Conservation (phyloP, 2,888 invertebrate species). For the Mimas tiliae region DNA sequence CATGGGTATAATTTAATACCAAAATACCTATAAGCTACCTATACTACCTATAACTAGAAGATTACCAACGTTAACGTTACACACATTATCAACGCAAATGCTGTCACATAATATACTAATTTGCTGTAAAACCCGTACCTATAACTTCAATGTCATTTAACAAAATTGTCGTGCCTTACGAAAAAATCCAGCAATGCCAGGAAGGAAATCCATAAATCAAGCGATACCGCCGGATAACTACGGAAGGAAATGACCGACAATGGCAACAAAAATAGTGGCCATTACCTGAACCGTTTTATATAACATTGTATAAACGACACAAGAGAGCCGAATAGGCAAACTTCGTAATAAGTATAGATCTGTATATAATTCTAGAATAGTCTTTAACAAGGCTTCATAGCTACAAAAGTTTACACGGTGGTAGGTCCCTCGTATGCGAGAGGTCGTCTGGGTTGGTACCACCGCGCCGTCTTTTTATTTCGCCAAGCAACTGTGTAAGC, state of each 20-base stretch:
- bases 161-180: constrained; percentile 31
- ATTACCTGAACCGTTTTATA: constrained; percentile 16
- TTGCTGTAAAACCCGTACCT: constrained; percentile 6
- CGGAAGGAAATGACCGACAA: constrained; percentile 55
- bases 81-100: background rate
- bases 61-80: no score
- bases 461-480: no score
- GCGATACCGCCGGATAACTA: constrained; percentile 51
- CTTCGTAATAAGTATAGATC: background rate
- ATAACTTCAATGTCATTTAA: background rate
- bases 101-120: background rate
- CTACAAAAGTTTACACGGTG: no score
- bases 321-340: background rate
- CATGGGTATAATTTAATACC: no score
- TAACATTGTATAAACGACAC: background rate
- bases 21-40: no score
- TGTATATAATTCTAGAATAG: background rate
- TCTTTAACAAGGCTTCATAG: background rate
- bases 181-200: constrained; percentile 54
- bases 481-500: no score
- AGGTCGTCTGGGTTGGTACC: no score
- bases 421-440: no score
- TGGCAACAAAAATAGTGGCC: constrained; percentile 49
- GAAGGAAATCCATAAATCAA: constrained; percentile 64
- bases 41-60: no score